These are phyloP conservation scores for Oncopeltus fasciatus DNA, from an alignment of 1,140 invertebrate genomes.

Conservation along the genomic window DNA sequence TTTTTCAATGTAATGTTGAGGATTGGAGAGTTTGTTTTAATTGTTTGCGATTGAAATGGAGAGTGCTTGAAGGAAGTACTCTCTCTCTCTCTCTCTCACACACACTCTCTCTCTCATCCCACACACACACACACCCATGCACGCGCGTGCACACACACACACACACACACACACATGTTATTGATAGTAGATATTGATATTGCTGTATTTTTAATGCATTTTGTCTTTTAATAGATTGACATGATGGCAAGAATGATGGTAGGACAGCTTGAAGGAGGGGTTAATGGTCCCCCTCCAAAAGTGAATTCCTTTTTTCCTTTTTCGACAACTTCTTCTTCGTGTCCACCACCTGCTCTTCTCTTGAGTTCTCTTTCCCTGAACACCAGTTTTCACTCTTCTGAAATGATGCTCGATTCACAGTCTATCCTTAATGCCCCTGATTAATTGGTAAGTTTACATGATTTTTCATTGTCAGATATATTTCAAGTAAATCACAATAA, in stretches of 20 bases:
- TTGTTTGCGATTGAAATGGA: no score
- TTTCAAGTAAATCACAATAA: no score
- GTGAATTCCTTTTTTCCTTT: slow-evolving; percentile 27
- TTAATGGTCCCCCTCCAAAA: slow-evolving; percentile 5
- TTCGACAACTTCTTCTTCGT: slow-evolving; percentile 18
- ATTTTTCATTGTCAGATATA: no score
- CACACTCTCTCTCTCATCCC: no score
- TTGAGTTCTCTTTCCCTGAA: slow-evolving; percentile 25
- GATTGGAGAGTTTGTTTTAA: no score
- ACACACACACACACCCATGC: no score
- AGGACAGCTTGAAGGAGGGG: not conserved
- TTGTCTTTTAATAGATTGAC: slow-evolving; percentile 18
- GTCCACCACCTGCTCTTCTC: slow-evolving; percentile 19
- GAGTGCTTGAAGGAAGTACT: no score
- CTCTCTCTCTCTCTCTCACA: no score
- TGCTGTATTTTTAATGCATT: not conserved
- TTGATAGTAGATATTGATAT: not conserved
- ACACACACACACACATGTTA: no score
- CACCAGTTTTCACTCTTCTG: slow-evolving; percentile 27
- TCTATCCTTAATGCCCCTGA: slow-evolving; percentile 63
- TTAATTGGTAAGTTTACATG: no score
- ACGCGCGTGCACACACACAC: no score
- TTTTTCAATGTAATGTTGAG: no score
- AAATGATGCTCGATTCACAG: slow-evolving; percentile 52
- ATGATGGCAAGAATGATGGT: slow-evolving; percentile 15